These are phyloP conservation scores for Caenorhabditis elegans DNA, from an alignment of 1,140 invertebrate genomes.

Conservation along the genomic window DNA sequence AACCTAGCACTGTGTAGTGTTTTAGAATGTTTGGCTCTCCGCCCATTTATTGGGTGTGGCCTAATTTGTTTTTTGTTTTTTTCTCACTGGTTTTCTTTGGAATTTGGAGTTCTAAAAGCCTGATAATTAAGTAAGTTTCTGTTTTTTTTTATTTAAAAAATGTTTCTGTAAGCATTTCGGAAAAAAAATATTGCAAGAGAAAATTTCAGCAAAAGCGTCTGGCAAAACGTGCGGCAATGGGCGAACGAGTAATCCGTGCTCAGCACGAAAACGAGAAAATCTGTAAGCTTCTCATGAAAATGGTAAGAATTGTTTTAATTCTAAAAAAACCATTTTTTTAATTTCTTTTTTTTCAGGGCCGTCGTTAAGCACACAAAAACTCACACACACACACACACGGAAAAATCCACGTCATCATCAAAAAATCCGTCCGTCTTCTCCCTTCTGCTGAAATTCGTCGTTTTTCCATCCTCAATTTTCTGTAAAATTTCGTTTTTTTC, in stretches of 20 bases:
- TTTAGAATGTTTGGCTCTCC: no score
- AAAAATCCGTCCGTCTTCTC: neutral
- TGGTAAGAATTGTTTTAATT: neutral
- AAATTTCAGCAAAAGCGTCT: constrained; percentile 9
- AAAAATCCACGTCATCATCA: neutral
- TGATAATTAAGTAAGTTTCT: no score
- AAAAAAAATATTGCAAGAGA: neutral
- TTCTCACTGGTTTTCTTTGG: no score
- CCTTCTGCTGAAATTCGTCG: neutral
- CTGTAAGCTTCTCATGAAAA: neutral
- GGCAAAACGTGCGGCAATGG: neutral
- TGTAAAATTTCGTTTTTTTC: no score
- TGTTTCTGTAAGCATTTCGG: no score
- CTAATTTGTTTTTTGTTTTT: no score
- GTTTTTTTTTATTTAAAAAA: no score
- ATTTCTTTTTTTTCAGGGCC: neutral
- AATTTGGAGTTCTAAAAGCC: no score
- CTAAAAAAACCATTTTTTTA: neutral
- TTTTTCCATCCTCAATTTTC: no score
- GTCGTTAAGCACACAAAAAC: neutral
- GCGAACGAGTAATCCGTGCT: neutral
- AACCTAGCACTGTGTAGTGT: no score
- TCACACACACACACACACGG: neutral
- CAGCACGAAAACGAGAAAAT: neutral
- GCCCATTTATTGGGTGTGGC: no score